Evolutionary conservation across 2,113 vertebrate genomes (phyloP).

Genomic region (Barnardius zonarius): DNA sequence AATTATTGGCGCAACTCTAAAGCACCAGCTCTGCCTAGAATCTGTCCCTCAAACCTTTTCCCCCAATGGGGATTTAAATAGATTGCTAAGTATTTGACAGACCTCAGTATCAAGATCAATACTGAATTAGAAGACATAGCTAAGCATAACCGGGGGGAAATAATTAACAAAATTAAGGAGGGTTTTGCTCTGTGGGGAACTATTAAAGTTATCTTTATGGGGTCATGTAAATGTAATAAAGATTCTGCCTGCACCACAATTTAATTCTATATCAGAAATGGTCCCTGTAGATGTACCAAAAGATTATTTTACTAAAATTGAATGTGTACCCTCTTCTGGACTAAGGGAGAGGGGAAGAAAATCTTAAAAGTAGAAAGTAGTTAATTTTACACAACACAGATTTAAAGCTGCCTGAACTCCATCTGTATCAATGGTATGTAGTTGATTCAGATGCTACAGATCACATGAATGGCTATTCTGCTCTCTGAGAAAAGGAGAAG

Average conservation of each 20-base stretch:
- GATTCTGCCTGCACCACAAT: slow-evolving; percentile 75
- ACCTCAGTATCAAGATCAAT: slow-evolving; percentile 77
- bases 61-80: slow-evolving; percentile 62
- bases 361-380: slow-evolving; percentile 2
- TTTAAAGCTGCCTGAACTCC: background rate
- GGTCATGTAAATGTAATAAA: slow-evolving; percentile 83
- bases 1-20: slow-evolving; percentile 41
- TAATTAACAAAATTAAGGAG: slow-evolving; percentile 83
- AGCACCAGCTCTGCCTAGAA: slow-evolving; percentile 11
- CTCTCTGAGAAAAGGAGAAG: background rate
- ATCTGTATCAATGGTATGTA: background rate
- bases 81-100: slow-evolving; percentile 73
- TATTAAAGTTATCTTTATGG: slow-evolving; percentile 80
- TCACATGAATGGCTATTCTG: slow-evolving; percentile 21
- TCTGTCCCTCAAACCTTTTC: slow-evolving; percentile 60
- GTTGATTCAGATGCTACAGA: background rate
- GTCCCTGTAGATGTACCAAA: slow-evolving; percentile 72
- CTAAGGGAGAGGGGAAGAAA: slow-evolving; percentile 38
- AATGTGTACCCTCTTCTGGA: slow-evolving; percentile 28
- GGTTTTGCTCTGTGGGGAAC: slow-evolving; percentile 73
- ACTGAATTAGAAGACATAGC: slow-evolving; percentile 77
- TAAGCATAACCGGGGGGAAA: slow-evolving; percentile 80
- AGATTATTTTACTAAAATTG: slow-evolving; percentile 76
- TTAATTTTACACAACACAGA: slow-evolving; percentile 1
- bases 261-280: slow-evolving; percentile 78